Evolutionary conservation across 2,797 vertebrate species (phyloP).

Genomic region (Gymnoscopelus microlampas): DNA sequence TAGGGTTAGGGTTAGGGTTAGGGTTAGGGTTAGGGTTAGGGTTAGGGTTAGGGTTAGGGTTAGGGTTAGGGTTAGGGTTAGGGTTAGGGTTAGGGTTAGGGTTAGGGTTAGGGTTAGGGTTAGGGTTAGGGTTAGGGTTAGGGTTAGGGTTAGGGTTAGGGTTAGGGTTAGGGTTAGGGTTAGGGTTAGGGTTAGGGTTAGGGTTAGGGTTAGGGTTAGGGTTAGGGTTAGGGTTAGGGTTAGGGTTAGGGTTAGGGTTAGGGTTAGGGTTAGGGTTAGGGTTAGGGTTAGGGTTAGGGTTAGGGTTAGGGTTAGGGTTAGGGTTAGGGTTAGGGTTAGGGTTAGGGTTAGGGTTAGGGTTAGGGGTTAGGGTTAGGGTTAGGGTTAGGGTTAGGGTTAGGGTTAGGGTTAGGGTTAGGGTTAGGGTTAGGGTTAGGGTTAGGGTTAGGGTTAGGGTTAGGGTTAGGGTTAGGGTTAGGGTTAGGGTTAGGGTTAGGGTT

Average conservation of each 20-base stretch:
- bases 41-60: too few relatives aligned
- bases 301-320: conserved; percentile 10
- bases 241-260: background rate
- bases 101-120: conserved; percentile 4
- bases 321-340: background rate
- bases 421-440: background rate
- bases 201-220: conserved; percentile 18
- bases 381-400: conserved; percentile 12
- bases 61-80: too few relatives aligned
- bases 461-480: background rate
- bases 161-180: conserved; percentile 9
- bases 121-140: background rate
- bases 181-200: conserved; percentile 15
- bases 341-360: background rate
- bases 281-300: conserved; percentile 12
- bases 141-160: conserved; percentile 12
- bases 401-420: background rate
- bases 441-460: background rate
- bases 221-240: conserved; percentile 15
- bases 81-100: background rate
- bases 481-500: background rate
- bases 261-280: conserved; percentile 19
- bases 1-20: too few relatives aligned
- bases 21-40: too few relatives aligned
- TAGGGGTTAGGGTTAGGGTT: background rate